phyloP scores from a whole-genome alignment of 1,140 invertebrate genomes.

The Chlorops oryzae region DNA sequence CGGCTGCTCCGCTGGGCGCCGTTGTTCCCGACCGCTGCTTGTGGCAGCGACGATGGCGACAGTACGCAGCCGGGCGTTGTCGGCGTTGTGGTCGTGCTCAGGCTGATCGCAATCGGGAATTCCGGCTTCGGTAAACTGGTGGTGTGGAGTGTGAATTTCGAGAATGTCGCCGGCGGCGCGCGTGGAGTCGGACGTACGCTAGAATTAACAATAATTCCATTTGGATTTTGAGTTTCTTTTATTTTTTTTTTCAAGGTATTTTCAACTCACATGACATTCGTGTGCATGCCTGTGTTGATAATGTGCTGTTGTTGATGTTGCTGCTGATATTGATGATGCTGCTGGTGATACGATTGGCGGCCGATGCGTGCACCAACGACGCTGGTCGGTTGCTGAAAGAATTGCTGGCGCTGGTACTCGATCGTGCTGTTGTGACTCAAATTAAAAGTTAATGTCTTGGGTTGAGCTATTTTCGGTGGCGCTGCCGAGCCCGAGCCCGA shows the following conservation, averaged over 20 bases:
- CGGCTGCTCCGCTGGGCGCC: constrained; percentile 34
- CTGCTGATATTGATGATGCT: constrained; percentile 12
- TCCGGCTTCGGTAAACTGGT: constrained; percentile 66
- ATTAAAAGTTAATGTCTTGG: constrained; percentile 44
- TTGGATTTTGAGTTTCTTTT: neutral
- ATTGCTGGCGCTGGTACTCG: constrained; percentile 43
- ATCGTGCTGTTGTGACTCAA: constrained; percentile 45
- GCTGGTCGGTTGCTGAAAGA: constrained; percentile 35
- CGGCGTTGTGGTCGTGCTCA: constrained; percentile 39
- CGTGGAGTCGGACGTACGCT: constrained; percentile 40
- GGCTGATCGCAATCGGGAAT: constrained; percentile 55
- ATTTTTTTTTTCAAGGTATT: neutral
- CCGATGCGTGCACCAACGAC: neutral
- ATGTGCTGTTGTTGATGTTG: constrained; percentile 34
- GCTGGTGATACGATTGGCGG: constrained; percentile 8
- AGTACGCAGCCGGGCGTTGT: constrained; percentile 35
- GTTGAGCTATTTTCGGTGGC: constrained; percentile 39
- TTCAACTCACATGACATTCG: constrained; percentile 48
- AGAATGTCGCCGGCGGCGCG: constrained; percentile 31
- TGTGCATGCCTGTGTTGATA: constrained; percentile 39
- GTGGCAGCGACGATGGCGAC: constrained; percentile 21
- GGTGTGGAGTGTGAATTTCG: constrained; percentile 67
- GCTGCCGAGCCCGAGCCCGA: constrained; percentile 7
- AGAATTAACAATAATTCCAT: neutral
- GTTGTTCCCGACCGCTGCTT: constrained; percentile 23